Percentiles rank a stretch among this genome's conserved stretches.
Conservation (phyloP, 2,888 invertebrate genomes). For the Mermis nigrescens region DNA sequence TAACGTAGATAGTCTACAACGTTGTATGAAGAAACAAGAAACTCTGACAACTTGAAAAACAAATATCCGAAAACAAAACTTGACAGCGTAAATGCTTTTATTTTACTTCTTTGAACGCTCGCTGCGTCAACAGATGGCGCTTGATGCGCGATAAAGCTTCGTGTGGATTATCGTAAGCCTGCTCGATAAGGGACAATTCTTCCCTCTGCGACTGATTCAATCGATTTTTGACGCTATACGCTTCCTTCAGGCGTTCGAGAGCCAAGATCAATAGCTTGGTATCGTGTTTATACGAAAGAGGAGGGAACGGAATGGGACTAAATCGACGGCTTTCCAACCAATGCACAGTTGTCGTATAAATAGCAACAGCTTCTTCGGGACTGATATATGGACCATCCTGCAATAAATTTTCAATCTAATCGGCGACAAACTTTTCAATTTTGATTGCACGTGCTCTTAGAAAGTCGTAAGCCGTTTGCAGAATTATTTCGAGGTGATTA, state of each 20-base stretch:
- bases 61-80: too few relatives aligned
- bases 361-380: slow-evolving; percentile 97
- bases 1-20: too few relatives aligned
- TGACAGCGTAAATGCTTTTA: too few relatives aligned
- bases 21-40: too few relatives aligned
- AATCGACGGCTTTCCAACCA: slow-evolving; percentile 96
- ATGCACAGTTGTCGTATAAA: slow-evolving; percentile 97
- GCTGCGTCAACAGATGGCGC: slow-evolving; percentile 88
- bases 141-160: slow-evolving; percentile 96
- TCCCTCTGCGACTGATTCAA: slow-evolving; percentile 96
- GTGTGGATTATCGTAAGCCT: slow-evolving; percentile 98
- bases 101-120: slow-evolving; percentile 94
- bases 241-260: slow-evolving; percentile 82
- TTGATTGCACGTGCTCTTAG: too few relatives aligned
- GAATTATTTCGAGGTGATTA: too few relatives aligned
- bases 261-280: slow-evolving; percentile 92
- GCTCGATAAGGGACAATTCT: slow-evolving; percentile 92
- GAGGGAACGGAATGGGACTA: slow-evolving; percentile 97
- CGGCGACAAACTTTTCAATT: not conserved
- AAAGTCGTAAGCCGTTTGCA: too few relatives aligned
- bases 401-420: not conserved
- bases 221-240: slow-evolving; percentile 48
- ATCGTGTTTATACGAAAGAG: slow-evolving; percentile 96
- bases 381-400: slow-evolving; percentile 95
- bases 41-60: too few relatives aligned